Evolutionary conservation across 2,797 vertebrate species (phyloP), one percentile per base, ranked within the genome.

Genomic region (Centropyge bicolor): DNA sequence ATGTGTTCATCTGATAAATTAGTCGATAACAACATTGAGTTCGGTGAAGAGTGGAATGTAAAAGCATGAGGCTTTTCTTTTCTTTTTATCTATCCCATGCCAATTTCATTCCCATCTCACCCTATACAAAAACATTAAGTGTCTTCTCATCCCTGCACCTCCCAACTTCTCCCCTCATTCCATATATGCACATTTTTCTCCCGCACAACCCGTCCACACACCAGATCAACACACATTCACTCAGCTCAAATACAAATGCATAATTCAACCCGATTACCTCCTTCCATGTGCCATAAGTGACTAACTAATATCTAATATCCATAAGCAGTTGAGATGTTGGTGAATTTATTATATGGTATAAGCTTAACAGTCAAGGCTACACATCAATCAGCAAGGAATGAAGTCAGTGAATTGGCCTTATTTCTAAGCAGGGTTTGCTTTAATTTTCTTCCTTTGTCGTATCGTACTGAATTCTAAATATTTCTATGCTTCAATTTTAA

Each of bases 261-360:
- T 77, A 75, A 80, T 59, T 85, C 64, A 82, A 54, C 67, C 56
- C 60, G 48, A 81, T 81, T 81, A 78, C 54, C 74, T 73, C 55
- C 48, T 36, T 41, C 62, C n/a, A 65, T 82, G 45, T 45, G 62
- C 68, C 19, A 3, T 46, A 48, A 76, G 40, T 83, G 73, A 82
- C 75, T 70, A 75, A 78, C 49, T 56, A 52, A 78, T 31, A 31
- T 31, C 78, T 85, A 80, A 89, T 82, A 76, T 82, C 56, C 80
- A 85, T 52, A 82, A 80, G 61, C 56, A 79, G 56, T 46, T 74
- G 40, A 74, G 45, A 73, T 80, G 68, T 77, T 73, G 56, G 56
- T 66, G 63, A 70, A 40, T 64, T 73, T 80, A 31, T 31, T 31
- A 31, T 31, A 31, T 49, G 41, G 8, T 54, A 49, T 67, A 40